Base-by-base conservation (phyloP, 2,797 vertebrate genomes). In the Scleropages formosus region DNA sequence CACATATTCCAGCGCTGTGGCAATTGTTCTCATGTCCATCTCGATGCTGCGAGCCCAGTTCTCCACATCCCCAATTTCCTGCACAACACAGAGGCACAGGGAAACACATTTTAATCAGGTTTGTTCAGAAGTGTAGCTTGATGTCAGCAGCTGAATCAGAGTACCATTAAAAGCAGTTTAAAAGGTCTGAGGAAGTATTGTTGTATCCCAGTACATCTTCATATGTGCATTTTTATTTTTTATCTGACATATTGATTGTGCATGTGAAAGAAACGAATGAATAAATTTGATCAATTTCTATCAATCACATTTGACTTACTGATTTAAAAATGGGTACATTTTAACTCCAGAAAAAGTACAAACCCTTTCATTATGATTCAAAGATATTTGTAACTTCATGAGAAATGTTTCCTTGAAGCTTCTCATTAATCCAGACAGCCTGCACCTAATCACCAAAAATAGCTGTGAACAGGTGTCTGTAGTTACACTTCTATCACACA, bases 31-130 rank as follows among this genome's bases (percentile, higher is more conserved):
- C 96, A 98, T 98, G 88, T 98, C 97, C 94, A 98, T 91, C 88
- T 98, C 96, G 13, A 98, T 98, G 83, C 97, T 98, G 49, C 95
- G 91, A 0, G 97, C 96, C 96, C 97, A 98, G 85, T 98, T 98
- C 86, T 98, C 96, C 84, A 98, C 97, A 3, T 98, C 96, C 0
- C 97, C 97, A 4, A 98, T 98, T 89, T 98, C 97, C 97, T 98
- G 86, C 39, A 39, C 20, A 73, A 78, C 60, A 53, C 0, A 78
- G 1, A 75, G 8, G 6, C 46, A 24, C 0, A n/a, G 51, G 71
- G 49, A 56, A 46, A 47, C 56, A 44, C 18, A 22, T 13, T 59
- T 58, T 11, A 44, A 8, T n/a, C 68, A 58, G 24, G 15, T 22
- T n/a, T n/a, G 49, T 53, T 53, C 49, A 58, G 12, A 4, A 58